Conservation (phyloP, 2,797 vertebrate genomes). For the Limosa lapponica region DNA sequence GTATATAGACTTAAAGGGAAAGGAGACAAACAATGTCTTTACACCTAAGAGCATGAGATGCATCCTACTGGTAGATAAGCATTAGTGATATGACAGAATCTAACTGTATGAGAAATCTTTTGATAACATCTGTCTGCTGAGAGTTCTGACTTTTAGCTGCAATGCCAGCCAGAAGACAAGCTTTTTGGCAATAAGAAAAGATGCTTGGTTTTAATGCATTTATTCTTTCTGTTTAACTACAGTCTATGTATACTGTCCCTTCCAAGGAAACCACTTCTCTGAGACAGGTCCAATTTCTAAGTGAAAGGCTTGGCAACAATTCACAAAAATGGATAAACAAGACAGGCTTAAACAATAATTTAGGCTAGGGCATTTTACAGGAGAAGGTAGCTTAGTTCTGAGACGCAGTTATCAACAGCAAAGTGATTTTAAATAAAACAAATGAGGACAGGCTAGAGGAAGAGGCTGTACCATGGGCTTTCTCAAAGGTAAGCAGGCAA, state of each 20-base stretch:
- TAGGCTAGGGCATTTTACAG: neutral
- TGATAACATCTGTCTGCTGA: neutral
- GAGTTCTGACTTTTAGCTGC: neutral
- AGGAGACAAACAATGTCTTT: neutral
- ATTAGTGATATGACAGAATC: neutral
- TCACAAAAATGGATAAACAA: neutral
- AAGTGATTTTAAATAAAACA: neutral
- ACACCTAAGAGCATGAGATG: neutral
- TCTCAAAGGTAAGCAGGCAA: neutral
- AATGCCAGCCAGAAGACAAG: neutral
- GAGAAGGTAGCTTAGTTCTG: neutral
- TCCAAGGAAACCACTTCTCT: neutral
- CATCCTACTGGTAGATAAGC: neutral
- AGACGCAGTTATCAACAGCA: neutral
- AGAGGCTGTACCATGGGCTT: fast-evolving
- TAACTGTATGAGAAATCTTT: neutral
- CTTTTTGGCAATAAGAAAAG: neutral
- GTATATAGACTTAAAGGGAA: neutral
- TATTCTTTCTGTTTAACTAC: neutral
- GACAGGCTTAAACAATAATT: neutral
- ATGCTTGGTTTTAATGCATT: neutral
- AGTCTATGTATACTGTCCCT: neutral
- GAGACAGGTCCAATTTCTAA: neutral
- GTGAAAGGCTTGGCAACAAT: neutral
- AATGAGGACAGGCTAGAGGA: neutral